A percentile compares a stretch with the other conserved stretches of the same genome.
Evolutionary conservation across 2,797 vertebrate species (phyloP).

Genomic region (Pagetopsis macropterus): DNA sequence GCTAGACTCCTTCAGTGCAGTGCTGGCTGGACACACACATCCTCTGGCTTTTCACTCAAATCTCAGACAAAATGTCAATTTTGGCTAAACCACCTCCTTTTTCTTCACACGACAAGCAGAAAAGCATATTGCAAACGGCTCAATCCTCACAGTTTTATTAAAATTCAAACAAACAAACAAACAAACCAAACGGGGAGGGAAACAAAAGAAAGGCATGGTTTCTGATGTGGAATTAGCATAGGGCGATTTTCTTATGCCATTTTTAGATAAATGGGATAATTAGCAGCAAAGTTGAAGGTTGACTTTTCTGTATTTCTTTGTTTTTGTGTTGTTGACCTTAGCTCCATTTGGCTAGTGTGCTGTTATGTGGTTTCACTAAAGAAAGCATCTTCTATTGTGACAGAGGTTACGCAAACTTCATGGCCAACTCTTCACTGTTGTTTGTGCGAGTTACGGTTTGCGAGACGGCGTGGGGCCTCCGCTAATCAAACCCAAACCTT

Average conservation of each 20-base stretch:
- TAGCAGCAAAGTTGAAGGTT: conserved; percentile 78
- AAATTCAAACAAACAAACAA: conserved; percentile 63
- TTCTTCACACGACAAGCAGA: conserved; percentile 75
- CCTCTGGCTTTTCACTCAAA: conserved; percentile 74
- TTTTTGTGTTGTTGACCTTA: conserved; percentile 48
- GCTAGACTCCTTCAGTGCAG: conserved; percentile 88
- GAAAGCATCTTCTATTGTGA: conserved; percentile 83
- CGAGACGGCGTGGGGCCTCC: conserved; percentile 74
- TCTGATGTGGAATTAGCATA: conserved; percentile 57
- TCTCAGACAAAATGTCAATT: conserved; percentile 64
- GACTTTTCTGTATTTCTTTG: conserved; percentile 45
- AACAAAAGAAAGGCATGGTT: conserved; percentile 47
- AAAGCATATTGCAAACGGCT: conserved; percentile 83
- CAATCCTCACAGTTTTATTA: conserved; percentile 82
- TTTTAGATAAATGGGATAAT: conserved; percentile 69
- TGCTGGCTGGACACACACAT: conserved; percentile 86
- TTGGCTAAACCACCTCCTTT: conserved; percentile 65
- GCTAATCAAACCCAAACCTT: conserved; percentile 74
- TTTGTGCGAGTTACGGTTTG: conserved; percentile 81
- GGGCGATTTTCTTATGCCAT: conserved; percentile 53
- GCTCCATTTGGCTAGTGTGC: conserved; percentile 52
- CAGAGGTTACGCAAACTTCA: conserved; percentile 82
- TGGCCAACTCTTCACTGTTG: conserved; percentile 85
- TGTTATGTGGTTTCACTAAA: conserved; percentile 55
- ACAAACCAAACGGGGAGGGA: conserved; percentile 43